Base-by-base conservation (phyloP, 2,797 vertebrate species). In the Acipenser transmontanus region DNA sequence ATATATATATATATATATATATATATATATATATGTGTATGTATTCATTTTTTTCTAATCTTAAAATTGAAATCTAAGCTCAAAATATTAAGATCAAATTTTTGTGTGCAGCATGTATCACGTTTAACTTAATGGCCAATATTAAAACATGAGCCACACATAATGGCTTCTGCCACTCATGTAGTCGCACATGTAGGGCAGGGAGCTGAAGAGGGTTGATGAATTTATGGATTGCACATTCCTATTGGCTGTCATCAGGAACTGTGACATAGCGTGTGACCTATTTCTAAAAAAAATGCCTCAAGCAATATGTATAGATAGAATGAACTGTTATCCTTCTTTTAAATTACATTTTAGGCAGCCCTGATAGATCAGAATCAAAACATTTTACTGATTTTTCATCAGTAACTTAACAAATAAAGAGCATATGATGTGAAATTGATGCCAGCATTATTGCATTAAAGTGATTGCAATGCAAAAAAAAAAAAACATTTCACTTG, bases 281-380 rank as follows among this genome's bases (percentile, higher is more conserved):
- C 91, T 90, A 89, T 91, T 93, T 92, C 84, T 87, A 82, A 89
- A 86, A 86, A 81, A 82, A 77, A 70, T 74, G 90, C 89, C 72
- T 64, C 4, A 49, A 87, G 90, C 85, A 72, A 77, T 78, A 86
- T 77, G 78, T 89, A 89, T 85, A 90, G 88, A 90, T 91, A 85
- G 84, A 88, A 85, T 84, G 82, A 81, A 87, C 84, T 84, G 80
- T 84, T 87, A 91, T 91, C 86, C 82, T 70, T 82, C 34, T 34
- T 89, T 91, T 91, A 91, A 92, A 92, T 93, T 94, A 93, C 87
- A 91, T 90, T 87, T 91, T 82, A 82, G 82, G 74, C 74, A 81
- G 82, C 76, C 76, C 85, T 88, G 85, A 85, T 85, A 87, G 84
- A 85, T 79, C 77, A 71, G 71, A 74, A 80, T 73, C 66, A 82